Evolutionary conservation across 2,797 vertebrate species (phyloP), one percentile per base, ranked within the genome.

Genomic region (Staurois parvus): DNA sequence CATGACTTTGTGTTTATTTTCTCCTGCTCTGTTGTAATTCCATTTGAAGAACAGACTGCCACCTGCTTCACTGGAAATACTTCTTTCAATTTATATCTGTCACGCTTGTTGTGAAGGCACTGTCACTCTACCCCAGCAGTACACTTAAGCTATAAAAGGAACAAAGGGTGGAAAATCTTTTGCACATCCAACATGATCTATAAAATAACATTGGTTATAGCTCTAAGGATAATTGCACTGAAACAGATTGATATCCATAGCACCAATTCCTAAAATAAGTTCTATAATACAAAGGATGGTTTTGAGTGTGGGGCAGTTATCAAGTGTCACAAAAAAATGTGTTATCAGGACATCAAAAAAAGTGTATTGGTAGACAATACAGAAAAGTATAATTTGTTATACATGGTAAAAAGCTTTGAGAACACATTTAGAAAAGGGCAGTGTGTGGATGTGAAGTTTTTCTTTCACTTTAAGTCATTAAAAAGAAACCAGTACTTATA

Each of bases 41-140:
- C 34, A 21, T 81, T 81, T 69, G 78, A 80, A 80, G 78, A 80
- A 72, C 68, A 81, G 45, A 30, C 45, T 72, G 45, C 28, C 19
- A 24, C 37, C 45, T 72, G 29, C 79, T 59, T 81, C 68, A 72
- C 28, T 81, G 68, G 21, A 37, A 72, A 81, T 81, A 52, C 42
- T 81, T 81, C 72, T 72, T 72, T 81, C 68, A 72, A 81, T 81
- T 72, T 72, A 69, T 72, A 30, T 70, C 78, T 80, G 79, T 81
- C 79, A 81, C 79, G 26, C 59, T 24, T 24, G 37, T 72, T 59
- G 79, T 72, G 24, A 81, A 81, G 79, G 69, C 52, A 34, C 67
- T 59, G 68, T 59, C 68, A 72, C 26, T 81, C 5, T 80, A 45
- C 29, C 21, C 17, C 67, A 59, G 52, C 19, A 59, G 52, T 59